Base-by-base conservation (phyloP, 2,113 vertebrate species). In the Megalops atlanticus region DNA sequence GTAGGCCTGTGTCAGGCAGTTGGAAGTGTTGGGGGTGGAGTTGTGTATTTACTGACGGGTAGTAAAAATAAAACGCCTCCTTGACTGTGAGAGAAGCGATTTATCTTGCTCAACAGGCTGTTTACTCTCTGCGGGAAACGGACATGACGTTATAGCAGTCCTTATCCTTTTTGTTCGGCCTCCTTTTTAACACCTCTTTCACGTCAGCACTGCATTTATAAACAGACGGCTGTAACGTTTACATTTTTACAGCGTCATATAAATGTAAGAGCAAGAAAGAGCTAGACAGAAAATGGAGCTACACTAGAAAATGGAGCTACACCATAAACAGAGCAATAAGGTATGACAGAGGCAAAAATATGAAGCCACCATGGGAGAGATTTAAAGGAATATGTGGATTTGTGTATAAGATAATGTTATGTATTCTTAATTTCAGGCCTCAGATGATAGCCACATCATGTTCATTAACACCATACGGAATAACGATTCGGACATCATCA, bases 381-480 rank as follows among this genome's bases (percentile, higher is more conserved):
- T n/a, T n/a, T n/a, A n/a, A n/a, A n/a, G n/a, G 27, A 71, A 14
- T 71, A 0, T 8, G 24, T 68, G 58, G 27, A 68, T n/a, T n/a
- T n/a, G 70, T 10, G 8, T 72, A 8, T 33, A 4, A 41, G 16
- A 41, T 74, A 43, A 39, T 14, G 4, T 73, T 5, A 16, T 24
- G 76, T 35, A 0, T 69, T 64, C 80, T 81, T 90, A 68, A 82
- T 75, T 80, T 27, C 80, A 96, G 94, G 81, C 84, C 33, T 95
- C 93, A 0, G 87, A 93, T 84, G 90, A 91, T 1, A 86, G 88
- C 4, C 87, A 92, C 84, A 92, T 90, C 84, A 91, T 94, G 92
- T 95, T 95, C 85, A 88, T 75, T 0, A 95, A 94, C 87, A 92
- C 91, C 33, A 93, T 92, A 84, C 92, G 91, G 84, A 95, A 93